Evolutionary conservation across 2,113 vertebrate species (phyloP).

Genomic region (Prunella fulvescens): DNA sequence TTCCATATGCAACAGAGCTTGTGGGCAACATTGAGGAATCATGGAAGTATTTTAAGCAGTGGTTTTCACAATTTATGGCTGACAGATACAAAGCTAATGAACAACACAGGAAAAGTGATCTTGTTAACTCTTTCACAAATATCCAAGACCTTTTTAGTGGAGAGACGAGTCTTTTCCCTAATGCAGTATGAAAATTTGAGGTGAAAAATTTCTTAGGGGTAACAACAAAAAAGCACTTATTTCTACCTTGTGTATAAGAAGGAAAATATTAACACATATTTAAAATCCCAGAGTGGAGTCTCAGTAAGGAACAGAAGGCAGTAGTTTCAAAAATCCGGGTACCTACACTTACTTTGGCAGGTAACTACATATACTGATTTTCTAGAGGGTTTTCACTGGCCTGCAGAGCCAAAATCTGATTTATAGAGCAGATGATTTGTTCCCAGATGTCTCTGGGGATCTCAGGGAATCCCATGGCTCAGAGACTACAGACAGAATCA

Average conservation of each 20-base stretch:
- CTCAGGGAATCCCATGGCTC: background rate
- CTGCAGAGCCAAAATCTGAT: background rate
- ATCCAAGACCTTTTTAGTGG: background rate
- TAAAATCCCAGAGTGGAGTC: background rate
- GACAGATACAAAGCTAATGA: conserved; percentile 1
- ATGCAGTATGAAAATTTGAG: background rate
- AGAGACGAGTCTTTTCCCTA: background rate
- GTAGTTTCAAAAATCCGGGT: background rate
- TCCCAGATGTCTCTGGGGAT: background rate
- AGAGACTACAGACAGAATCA: background rate
- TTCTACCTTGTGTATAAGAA: background rate
- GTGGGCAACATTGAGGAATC: background rate
- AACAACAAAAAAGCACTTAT: background rate
- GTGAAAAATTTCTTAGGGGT: background rate
- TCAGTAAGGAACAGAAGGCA: background rate
- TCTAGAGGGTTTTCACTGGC: background rate
- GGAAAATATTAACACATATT: background rate
- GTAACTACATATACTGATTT: background rate
- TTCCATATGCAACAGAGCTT: background rate
- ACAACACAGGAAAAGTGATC: background rate
- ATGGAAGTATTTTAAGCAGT: conserved; percentile 13
- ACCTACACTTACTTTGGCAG: background rate
- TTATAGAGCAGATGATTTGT: background rate
- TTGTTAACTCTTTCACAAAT: background rate
- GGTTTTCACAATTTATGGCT: conserved; percentile 23